Evolutionary conservation across 92 coral and sea anemone genomes (phyloP).

Genomic region (Hydrozoanthus gracilis): DNA sequence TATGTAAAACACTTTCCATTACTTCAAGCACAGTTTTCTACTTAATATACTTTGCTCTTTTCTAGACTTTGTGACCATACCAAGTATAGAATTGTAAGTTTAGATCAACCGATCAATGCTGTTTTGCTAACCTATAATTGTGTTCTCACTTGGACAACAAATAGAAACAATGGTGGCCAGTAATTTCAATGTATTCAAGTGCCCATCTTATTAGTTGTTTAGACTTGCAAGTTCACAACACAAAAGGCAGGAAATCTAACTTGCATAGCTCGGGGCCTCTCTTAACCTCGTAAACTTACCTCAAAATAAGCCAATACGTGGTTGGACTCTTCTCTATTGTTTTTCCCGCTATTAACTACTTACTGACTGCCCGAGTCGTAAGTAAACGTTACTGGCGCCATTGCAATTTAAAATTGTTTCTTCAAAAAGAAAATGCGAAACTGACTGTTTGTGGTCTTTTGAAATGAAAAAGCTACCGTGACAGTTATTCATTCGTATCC

Average conservation of each 20-base stretch:
- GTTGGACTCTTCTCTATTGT: conserved; percentile 5
- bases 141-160: neutral
- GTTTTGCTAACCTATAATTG: conserved; percentile 25
- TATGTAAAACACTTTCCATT: neutral
- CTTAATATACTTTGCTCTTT: neutral
- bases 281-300: conserved; percentile 17
- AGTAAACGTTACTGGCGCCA: no score
- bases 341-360: neutral
- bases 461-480: neutral
- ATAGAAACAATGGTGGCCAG: neutral
- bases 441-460: neutral
- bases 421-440: no score
- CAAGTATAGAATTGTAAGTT: neutral
- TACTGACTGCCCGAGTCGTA: neutral
- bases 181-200: conserved; percentile 21
- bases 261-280: conserved; percentile 6
- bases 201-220: conserved; percentile 31
- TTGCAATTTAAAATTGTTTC: no score
- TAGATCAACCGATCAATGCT: conserved; percentile 3
- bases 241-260: conserved; percentile 37
- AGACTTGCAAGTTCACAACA: conserved; percentile 31
- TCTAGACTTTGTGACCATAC: conserved; percentile 5
- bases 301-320: neutral
- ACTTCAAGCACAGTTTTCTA: neutral
- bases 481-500: neutral